Base-by-base conservation (phyloP, 2,888 invertebrate species). In the Choristoneura rosaceana region DNA sequence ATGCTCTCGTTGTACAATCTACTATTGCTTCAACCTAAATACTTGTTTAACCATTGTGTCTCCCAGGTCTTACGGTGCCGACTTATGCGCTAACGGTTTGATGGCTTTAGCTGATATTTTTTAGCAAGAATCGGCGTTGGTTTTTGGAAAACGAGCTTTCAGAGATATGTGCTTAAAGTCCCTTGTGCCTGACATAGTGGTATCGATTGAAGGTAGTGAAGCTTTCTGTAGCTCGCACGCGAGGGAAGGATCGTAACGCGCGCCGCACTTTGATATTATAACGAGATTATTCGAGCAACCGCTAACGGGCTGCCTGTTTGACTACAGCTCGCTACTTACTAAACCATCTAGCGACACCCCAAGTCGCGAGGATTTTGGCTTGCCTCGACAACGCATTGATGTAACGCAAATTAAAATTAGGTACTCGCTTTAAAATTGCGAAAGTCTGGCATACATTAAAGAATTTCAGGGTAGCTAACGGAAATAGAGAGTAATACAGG, bases 151-250 rank as follows among this genome's bases (percentile, higher is more conserved):
- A 87, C 80, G 83, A 82, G 84, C 86, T 85, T 86, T 87, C 80
- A 80, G 84, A 82, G 86, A 85, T 76, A 78, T 78, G 79, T 82
- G 85, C 84, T 87, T 90, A 90, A 87, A 90, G 90, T 89, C 86
- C 88, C 87, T 89, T 87, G 84, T 86, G 84, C 81, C 82, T 84
- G 83, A 82, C 85, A 87, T 86, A 82, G 79, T 81, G 78, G 80
- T 91, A 92, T 91, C 87, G 92, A 92, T 90, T 90, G 85, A 84
- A 85, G 82, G 83, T 81, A 84, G 80, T 80, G 84, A 86, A 87
- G 87, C 87, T 87, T 89, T 88, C 87, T 79, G 82, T 87, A 89
- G 89, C 88, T 87, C 83, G 87, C 90, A 91, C 90, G 91, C 90
- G 84, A 90, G 85, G 87, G 84, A 87, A 86, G 86, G 85, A 89